phyloP scores from a whole-genome alignment of 1,140 invertebrate genomes.

The Solenopsis invicta region DNA sequence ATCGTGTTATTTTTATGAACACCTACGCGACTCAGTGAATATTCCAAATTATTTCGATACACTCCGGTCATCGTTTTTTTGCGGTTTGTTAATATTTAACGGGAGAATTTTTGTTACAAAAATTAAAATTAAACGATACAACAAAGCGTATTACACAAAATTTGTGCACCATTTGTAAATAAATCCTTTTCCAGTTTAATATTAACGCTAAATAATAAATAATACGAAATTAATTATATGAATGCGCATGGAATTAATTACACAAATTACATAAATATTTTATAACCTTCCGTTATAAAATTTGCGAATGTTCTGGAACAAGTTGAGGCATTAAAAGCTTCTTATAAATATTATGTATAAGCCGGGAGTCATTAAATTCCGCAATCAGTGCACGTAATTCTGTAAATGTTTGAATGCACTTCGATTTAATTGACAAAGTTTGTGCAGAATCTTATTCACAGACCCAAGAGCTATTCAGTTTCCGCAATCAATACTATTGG shows the following conservation, averaged over 20 bases:
- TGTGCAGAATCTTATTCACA: conserved; percentile 61
- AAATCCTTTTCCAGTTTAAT: neutral
- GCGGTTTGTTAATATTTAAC: neutral
- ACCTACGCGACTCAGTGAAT: conserved; percentile 20
- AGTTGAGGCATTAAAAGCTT: neutral
- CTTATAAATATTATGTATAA: conserved; percentile 45
- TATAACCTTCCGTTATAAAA: neutral
- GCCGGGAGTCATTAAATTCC: conserved; percentile 27
- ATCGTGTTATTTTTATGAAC: conserved; percentile 58
- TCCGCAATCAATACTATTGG: conserved; percentile 60
- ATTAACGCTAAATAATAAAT: neutral
- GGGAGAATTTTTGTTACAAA: neutral
- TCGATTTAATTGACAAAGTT: conserved; percentile 67
- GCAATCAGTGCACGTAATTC: conserved; percentile 53
- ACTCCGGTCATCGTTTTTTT: neutral
- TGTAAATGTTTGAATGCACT: conserved; percentile 65
- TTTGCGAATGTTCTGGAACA: neutral
- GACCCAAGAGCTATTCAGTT: conserved; percentile 52
- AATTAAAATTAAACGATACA: neutral
- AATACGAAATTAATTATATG: neutral
- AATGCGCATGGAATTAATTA: neutral
- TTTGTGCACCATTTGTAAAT: neutral
- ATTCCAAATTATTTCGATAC: conserved; percentile 28
- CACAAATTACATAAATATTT: neutral
- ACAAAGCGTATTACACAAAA: neutral